These are phyloP conservation scores for Bambusicola thoracicus DNA, from an alignment of 2,113 vertebrate genomes.

Conservation along the genomic window DNA sequence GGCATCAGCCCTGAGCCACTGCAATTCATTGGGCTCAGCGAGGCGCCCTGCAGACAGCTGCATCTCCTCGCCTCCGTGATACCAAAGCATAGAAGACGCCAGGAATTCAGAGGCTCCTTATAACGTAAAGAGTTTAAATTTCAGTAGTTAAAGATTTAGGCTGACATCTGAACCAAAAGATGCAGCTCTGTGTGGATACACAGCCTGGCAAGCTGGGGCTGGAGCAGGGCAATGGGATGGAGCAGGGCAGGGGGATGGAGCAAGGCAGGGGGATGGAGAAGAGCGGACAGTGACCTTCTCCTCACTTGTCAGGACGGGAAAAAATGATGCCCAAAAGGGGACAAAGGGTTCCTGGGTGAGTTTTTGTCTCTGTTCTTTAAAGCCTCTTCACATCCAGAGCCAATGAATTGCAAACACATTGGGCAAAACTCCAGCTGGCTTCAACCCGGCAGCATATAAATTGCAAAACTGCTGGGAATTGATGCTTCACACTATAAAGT, in stretches of 20 bases:
- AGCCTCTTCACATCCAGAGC: neutral
- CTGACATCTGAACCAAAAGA: neutral
- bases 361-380: neutral
- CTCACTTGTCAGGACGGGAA: neutral
- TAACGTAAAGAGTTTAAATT: fast-evolving
- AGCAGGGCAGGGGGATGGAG: too few relatives aligned
- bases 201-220: neutral
- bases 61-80: neutral
- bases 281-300: neutral
- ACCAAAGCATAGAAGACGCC: fast-evolving
- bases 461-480: fast-evolving
- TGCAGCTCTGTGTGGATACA: neutral
- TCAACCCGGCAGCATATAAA: neutral
- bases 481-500: fast-evolving
- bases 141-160: neutral
- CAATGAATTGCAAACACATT: neutral
- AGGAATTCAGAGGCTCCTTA: fast-evolving
- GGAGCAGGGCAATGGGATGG: too few relatives aligned
- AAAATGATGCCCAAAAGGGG: neutral
- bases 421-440: neutral
- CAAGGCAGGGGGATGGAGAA: neutral
- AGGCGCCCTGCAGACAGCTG: neutral
- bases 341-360: neutral
- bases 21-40: fast-evolving
- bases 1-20: neutral